These are phyloP conservation scores for Terebella lapidaria DNA, from an alignment of 2,888 invertebrate species.

Conservation along the genomic window DNA sequence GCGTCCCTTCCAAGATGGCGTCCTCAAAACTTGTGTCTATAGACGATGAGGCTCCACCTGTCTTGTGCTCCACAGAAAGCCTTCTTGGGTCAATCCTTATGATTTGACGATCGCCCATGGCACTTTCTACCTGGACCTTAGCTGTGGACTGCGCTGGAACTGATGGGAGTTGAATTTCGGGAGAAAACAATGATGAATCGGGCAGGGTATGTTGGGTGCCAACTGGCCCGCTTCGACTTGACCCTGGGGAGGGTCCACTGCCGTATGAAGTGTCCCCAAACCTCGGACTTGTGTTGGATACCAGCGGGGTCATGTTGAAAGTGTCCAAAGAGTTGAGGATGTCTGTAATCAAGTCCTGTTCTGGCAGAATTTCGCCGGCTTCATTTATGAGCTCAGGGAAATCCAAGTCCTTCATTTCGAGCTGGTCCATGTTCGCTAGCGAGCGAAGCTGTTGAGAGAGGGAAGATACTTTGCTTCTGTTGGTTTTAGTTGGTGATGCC, in stretches of 20 bases:
- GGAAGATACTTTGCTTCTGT: background rate
- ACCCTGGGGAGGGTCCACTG: background rate
- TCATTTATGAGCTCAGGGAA: background rate
- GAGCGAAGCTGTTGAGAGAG: background rate
- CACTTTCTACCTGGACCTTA: background rate
- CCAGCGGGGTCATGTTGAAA: background rate
- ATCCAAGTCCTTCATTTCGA: background rate
- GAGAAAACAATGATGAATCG: background rate
- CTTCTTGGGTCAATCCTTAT: background rate
- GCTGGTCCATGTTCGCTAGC: background rate
- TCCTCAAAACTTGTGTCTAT: background rate
- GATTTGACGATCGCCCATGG: background rate
- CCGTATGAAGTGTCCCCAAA: background rate
- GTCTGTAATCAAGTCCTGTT: background rate
- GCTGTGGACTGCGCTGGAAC: background rate
- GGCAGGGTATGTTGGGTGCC: background rate
- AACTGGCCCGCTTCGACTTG: background rate
- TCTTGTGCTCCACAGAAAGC: background rate
- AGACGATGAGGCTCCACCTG: background rate
- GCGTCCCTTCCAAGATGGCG: background rate
- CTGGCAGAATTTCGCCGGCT: background rate
- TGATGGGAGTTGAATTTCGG: background rate
- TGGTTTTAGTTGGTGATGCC: background rate
- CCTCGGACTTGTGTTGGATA: background rate
- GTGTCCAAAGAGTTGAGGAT: background rate